Evolutionary conservation across 2,888 invertebrate genomes (phyloP).

Genomic region (Epiblema foenella): DNA sequence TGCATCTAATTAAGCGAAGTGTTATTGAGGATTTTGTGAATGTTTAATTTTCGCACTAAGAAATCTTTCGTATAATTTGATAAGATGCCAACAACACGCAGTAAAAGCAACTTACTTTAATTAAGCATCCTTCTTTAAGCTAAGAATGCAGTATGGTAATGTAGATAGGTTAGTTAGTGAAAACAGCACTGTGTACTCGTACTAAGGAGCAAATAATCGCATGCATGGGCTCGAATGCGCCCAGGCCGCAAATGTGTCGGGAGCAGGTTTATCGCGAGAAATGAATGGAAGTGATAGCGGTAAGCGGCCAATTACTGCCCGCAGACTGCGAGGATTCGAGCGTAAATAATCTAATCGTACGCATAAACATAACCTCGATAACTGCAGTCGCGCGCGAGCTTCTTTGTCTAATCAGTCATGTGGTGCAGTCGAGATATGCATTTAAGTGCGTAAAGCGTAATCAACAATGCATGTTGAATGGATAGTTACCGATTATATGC

Average conservation of each 20-base stretch:
- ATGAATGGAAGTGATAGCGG: conserved; percentile 81
- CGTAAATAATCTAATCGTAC: conserved; percentile 79
- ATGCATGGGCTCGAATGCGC: conserved; percentile 61
- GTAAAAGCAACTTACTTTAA: conserved; percentile 6
- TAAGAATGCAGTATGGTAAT: conserved; percentile 12
- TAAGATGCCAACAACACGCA: conserved; percentile 32
- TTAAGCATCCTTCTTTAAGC: conserved; percentile 13
- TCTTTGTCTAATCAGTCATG: background rate
- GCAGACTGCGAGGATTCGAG: conserved; percentile 70
- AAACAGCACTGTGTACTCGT: background rate
- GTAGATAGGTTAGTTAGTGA: conserved; percentile 25
- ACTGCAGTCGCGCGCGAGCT: conserved; percentile 13
- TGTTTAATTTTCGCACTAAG: conserved; percentile 39
- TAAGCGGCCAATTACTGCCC: conserved; percentile 78
- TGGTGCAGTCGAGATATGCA: background rate
- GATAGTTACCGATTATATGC: background rate
- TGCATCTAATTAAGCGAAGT: conserved; percentile 50
- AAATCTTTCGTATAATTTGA: conserved; percentile 28
- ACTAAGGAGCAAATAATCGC: conserved; percentile 57
- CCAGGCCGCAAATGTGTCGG: conserved; percentile 59
- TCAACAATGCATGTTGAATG: background rate
- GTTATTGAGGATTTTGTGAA: conserved; percentile 42
- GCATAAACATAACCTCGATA: conserved; percentile 57
- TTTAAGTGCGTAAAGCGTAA: no score
- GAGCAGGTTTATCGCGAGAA: conserved; percentile 74